Conservation (phyloP, 64 coral and sea anemone species). For the Porites australiensis region DNA sequence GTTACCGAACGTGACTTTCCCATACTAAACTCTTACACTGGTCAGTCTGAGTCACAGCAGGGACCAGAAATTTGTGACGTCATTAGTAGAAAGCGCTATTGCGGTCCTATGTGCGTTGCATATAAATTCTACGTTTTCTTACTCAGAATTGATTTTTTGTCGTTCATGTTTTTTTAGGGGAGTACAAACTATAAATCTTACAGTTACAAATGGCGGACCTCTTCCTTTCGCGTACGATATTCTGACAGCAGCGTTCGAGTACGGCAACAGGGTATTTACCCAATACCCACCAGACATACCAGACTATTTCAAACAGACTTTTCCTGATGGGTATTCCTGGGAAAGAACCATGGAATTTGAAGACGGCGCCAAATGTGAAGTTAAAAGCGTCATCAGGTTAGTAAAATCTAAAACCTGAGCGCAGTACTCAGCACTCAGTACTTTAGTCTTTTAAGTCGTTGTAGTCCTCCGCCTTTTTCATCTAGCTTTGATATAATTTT, state of each 20-base stretch:
- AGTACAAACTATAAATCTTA: neutral
- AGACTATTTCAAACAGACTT: conserved; percentile 31
- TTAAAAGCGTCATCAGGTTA: neutral
- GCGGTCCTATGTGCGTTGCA: no score
- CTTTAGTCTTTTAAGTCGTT: no score
- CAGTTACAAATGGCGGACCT: neutral
- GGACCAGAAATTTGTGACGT: no score
- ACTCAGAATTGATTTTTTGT: no score
- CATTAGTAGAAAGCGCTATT: no score
- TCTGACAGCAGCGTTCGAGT: neutral
- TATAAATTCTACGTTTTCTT: no score
- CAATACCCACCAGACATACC: conserved; percentile 4
- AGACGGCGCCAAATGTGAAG: neutral
- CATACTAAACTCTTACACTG: no score
- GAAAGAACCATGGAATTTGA: neutral
- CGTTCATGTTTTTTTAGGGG: neutral
- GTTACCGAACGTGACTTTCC: no score
- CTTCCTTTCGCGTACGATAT: neutral
- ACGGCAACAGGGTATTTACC: conserved; percentile 7
- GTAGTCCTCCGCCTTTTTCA: no score
- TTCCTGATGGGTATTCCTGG: neutral
- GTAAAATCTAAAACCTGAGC: neutral
- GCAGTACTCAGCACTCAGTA: no score
- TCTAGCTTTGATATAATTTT: no score
- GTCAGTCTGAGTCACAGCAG: no score